Percentiles rank a stretch among this genome's conserved stretches.
Conservation (phyloP, 2,888 invertebrate genomes). For the Thysanoteuthis rhombus region DNA sequence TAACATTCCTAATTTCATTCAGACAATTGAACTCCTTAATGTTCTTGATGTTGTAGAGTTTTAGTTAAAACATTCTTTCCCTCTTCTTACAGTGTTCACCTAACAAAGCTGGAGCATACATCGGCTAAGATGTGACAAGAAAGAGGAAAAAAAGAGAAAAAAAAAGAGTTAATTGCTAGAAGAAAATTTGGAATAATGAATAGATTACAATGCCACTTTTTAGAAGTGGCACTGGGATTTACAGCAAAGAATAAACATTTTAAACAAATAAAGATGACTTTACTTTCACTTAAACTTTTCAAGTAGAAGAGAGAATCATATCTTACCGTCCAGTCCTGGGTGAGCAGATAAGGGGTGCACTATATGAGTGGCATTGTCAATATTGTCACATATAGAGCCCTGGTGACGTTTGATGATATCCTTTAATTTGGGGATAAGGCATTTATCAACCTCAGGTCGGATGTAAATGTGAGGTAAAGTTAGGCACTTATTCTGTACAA, state of each 20-base stretch:
- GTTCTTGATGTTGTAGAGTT: no score
- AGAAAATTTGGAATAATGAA: not conserved
- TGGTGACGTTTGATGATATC: slow-evolving; percentile 89
- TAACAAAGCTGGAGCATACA: no score
- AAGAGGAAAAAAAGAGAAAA: not conserved
- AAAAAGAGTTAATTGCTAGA: no score
- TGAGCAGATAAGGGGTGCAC: slow-evolving; percentile 77
- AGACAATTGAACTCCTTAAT: no score
- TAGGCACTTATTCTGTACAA: slow-evolving; percentile 84
- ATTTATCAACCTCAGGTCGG: slow-evolving; percentile 82
- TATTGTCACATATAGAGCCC: slow-evolving; percentile 81
- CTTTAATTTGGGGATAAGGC: slow-evolving; percentile 81
- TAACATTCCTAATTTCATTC: no score
- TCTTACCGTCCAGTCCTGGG: slow-evolving; percentile 52
- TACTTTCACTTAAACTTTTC: not conserved
- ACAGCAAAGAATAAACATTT: no score
- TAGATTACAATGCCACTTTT: no score
- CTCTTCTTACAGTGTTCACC: no score
- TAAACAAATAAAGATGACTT: not conserved
- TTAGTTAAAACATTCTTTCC: no score
- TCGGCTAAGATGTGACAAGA: not conserved
- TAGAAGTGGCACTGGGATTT: no score
- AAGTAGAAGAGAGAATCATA: not conserved
- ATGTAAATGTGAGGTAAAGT: slow-evolving; percentile 77
- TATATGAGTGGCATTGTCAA: slow-evolving; percentile 91